Evolutionary conservation across 2,113 vertebrate species (phyloP).

Genomic region (Gallinago media): DNA sequence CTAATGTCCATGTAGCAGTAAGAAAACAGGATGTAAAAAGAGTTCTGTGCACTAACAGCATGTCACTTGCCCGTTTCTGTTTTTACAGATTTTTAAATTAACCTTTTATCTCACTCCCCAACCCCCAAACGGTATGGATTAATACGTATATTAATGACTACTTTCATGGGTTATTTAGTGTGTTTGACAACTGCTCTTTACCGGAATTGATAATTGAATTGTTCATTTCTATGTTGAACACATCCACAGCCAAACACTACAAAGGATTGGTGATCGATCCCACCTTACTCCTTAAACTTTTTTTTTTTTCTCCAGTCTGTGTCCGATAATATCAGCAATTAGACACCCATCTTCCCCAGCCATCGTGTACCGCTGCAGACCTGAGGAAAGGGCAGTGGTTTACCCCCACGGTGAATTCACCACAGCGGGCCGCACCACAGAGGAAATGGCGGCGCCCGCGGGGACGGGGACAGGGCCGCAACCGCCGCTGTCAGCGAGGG

Average conservation of each 20-base stretch:
- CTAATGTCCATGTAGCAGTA: rapidly evolving
- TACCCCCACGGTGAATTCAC: background rate
- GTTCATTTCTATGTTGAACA: background rate
- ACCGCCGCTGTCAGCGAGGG: background rate
- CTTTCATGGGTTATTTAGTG: rapidly evolving
- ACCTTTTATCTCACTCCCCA: rapidly evolving
- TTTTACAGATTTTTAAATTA: background rate
- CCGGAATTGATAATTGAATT: rapidly evolving
- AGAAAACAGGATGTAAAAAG: background rate
- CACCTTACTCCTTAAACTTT: too few species aligned
- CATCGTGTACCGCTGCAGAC: rapidly evolving
- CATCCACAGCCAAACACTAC: rapidly evolving
- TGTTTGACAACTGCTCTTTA: rapidly evolving
- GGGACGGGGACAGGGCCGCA: background rate
- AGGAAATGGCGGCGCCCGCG: background rate
- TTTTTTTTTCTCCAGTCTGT: rapidly evolving
- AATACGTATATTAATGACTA: rapidly evolving
- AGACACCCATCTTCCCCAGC: rapidly evolving
- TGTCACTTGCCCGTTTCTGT: too few species aligned
- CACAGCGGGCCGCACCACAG: background rate
- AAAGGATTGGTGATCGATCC: rapidly evolving
- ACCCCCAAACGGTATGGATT: rapidly evolving
- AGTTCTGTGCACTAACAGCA: background rate
- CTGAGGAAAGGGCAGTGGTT: too few species aligned
- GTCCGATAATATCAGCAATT: rapidly evolving